These are phyloP conservation scores for Agrotis segetum DNA, from an alignment of 2,888 invertebrate genomes.

Conservation along the genomic window DNA sequence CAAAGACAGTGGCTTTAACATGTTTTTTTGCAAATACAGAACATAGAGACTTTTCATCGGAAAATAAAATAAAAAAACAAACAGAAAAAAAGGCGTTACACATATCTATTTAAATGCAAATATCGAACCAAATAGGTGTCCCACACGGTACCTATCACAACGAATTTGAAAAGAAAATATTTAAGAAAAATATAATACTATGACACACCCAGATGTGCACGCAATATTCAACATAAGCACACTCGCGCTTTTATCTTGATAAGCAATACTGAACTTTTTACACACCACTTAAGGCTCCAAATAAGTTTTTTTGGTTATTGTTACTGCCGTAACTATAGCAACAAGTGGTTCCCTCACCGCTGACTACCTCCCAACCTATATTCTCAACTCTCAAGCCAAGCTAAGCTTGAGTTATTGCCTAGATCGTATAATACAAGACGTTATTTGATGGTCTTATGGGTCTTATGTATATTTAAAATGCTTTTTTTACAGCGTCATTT, in stretches of 20 bases:
- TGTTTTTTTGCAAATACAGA: background rate
- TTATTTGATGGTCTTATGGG: slow-evolving; percentile 64
- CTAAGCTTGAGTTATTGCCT: slow-evolving; percentile 82
- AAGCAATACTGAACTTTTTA: slow-evolving; percentile 49
- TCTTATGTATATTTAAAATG: slow-evolving; percentile 52
- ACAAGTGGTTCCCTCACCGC: slow-evolving; percentile 78
- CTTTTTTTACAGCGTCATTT: slow-evolving; percentile 32
- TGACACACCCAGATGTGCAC: slow-evolving; percentile 57
- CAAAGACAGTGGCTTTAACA: background rate
- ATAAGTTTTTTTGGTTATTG: slow-evolving; percentile 58
- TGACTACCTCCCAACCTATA: slow-evolving; percentile 66
- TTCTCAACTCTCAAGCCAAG: slow-evolving; percentile 69
- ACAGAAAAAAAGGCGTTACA: background rate
- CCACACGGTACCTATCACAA: slow-evolving; percentile 11
- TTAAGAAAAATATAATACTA: slow-evolving; percentile 44
- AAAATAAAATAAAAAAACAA: background rate
- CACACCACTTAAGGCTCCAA: slow-evolving; percentile 37
- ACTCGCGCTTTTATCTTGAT: slow-evolving; percentile 26
- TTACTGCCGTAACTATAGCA: slow-evolving; percentile 80
- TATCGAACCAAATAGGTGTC: slow-evolving; percentile 15
- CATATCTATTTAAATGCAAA: slow-evolving; percentile 10
- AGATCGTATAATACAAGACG: slow-evolving; percentile 72
- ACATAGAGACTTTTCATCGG: background rate
- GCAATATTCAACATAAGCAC: slow-evolving; percentile 67
- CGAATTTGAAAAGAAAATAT: slow-evolving; percentile 36